Conservation (phyloP, 2,888 invertebrate genomes). For the Trachelus troglodyta region DNA sequence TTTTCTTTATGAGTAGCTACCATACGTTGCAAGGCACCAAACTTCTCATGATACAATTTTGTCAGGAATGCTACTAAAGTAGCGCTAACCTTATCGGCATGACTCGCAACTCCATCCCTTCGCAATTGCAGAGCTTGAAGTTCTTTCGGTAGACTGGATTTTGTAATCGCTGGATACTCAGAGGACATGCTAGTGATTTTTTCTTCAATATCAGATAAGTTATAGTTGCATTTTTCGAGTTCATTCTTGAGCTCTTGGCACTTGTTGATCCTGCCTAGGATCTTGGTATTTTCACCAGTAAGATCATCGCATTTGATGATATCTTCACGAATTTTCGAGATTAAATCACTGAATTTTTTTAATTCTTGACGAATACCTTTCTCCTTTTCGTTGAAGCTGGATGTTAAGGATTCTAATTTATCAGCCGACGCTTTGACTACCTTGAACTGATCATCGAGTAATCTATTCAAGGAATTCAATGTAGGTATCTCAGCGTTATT, state of each 20-base stretch:
- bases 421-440: constrained; percentile 79
- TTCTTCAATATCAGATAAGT: constrained; percentile 76
- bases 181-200: constrained; percentile 78
- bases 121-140: constrained; percentile 85
- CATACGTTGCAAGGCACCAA: constrained; percentile 83
- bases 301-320: constrained; percentile 91
- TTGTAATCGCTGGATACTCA: constrained; percentile 82
- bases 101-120: constrained; percentile 80
- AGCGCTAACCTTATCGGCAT: constrained; percentile 81
- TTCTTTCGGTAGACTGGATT: constrained; percentile 84
- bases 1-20: constrained; percentile 87
- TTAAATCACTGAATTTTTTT: constrained; percentile 76
- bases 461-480: constrained; percentile 73
- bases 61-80: constrained; percentile 84
- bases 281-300: constrained; percentile 87
- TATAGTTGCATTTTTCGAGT: constrained; percentile 75
- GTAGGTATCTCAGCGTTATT: constrained; percentile 76
- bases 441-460: constrained; percentile 81
- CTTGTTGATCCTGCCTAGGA: constrained; percentile 81
- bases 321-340: constrained; percentile 81
- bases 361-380: constrained; percentile 77
- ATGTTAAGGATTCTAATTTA: constrained; percentile 79
- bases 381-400: constrained; percentile 80
- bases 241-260: constrained; percentile 80
- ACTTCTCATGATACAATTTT: constrained; percentile 88